Evolutionary conservation across 2,113 vertebrate genomes (phyloP), one percentile per base, ranked within the genome.

Genomic region (Paedocypris sp.): DNA sequence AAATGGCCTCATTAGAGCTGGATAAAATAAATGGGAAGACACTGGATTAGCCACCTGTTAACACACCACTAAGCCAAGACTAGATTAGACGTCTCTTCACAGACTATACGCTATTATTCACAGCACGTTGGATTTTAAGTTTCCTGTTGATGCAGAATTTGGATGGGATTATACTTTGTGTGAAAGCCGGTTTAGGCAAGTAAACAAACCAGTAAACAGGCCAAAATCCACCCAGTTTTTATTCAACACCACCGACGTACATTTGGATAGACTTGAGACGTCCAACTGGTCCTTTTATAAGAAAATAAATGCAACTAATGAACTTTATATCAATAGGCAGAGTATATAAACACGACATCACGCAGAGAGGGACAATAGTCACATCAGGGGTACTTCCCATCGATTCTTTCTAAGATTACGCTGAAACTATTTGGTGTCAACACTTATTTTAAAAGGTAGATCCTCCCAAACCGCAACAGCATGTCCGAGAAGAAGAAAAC

Each of bases 31-130:
- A 12, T 39, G 6, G 7, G 20, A 22, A 22, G 2, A 45, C 39
- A 32, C 38, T 56, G 52, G 39, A 58, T 58, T 58, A 58, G 39
- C 26, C 54, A 45, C 39, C 54, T 32, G 54, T 39, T 58, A 45
- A 32, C 54, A 31, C 32, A 31, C 26, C 23, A 32, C 38, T 43
- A 58, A 58, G 1, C 12, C 32, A 58, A 20, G 39, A 32, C 25
- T 58, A 58, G 26, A 58, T 45, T 32, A 31, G 54, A 23, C 26
- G 42, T 32, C 39, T 43, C 39, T 57, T 29, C 11, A 20, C 10
- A 29, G 2, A 9, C 6, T 19, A 22, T 56, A 56, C 29, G 41
- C 26, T 22, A 20, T 18, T 2, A 43, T 3, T 10, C 31, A 33
- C 32, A 5, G 22, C 5, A 51, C 12, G 38, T 3, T 8, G 23